A percentile compares a stretch with the other conserved stretches of the same genome.
phyloP scores from a whole-genome alignment of 2,888 invertebrate genomes.

The Melolontha melolontha region DNA sequence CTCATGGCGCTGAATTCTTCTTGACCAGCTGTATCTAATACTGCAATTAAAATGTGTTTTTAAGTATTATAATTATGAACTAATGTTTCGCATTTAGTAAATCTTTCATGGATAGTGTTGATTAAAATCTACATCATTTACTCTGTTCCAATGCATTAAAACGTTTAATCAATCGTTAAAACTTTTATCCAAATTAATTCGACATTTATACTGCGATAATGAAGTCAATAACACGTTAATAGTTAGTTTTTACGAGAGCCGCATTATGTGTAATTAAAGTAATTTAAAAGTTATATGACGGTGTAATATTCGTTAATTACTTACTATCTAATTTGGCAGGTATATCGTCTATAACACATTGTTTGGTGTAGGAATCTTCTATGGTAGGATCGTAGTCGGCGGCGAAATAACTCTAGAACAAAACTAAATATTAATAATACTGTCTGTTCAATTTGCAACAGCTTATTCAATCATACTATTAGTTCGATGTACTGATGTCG shows the following conservation, averaged over 20 bases:
- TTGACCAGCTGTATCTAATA: conserved; percentile 96
- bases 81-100: too few relatives aligned
- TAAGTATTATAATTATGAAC: too few relatives aligned
- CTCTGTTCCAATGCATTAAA: too few relatives aligned
- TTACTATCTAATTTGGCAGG: conserved; percentile 97
- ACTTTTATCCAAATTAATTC: too few relatives aligned
- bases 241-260: too few relatives aligned
- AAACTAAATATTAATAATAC: conserved; percentile 38
- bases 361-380: conserved; percentile 97
- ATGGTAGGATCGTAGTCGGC: conserved; percentile 99
- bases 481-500: too few relatives aligned
- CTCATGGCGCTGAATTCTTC: conserved; percentile 99
- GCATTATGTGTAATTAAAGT: too few relatives aligned
- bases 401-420: conserved; percentile 93
- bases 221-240: too few relatives aligned
- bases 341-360: conserved; percentile 97
- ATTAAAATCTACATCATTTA: too few relatives aligned
- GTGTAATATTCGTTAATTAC: conserved; percentile 61
- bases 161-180: too few relatives aligned
- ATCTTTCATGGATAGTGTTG: too few relatives aligned
- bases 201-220: too few relatives aligned
- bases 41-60: conserved; percentile 66
- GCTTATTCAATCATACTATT: background rate
- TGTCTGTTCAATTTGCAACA: conserved; percentile 14
- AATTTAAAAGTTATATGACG: background rate